Conservation (phyloP, 1,140 invertebrate genomes). For the Watersipora subatra region DNA sequence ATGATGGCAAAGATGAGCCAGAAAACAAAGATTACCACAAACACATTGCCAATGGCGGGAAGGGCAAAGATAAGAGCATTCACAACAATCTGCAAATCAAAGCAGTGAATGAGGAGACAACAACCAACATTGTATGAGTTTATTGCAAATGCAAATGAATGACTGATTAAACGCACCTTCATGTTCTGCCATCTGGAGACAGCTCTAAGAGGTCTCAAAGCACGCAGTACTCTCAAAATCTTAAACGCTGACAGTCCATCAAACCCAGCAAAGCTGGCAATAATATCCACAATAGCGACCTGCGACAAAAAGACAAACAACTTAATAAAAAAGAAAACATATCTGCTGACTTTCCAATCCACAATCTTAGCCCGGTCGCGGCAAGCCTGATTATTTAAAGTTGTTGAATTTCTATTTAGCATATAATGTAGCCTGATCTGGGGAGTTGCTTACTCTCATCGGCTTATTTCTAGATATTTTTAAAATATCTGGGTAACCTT, state of each 20-base stretch:
- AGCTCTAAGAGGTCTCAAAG: conserved; percentile 72
- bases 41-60: conserved; percentile 85
- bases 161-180: conserved; percentile 60
- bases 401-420: too few relatives aligned
- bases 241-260: conserved; percentile 57
- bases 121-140: neutral
- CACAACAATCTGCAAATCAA: conserved; percentile 63
- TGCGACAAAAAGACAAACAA: neutral
- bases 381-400: too few relatives aligned
- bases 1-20: conserved; percentile 87
- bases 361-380: too few relatives aligned
- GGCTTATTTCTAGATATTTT: too few relatives aligned
- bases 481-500: too few relatives aligned
- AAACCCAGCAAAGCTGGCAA: neutral
- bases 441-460: too few relatives aligned
- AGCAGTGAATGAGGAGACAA: neutral
- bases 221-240: conserved; percentile 70
- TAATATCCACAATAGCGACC: conserved; percentile 7
- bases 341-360: too few relatives aligned
- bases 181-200: conserved; percentile 89
- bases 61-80: conserved; percentile 87
- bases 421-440: too few relatives aligned
- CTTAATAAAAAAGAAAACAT: too few relatives aligned
- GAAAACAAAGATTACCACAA: conserved; percentile 76
- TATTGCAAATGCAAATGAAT: neutral